Evolutionary conservation across 2,888 invertebrate species (phyloP).

Genomic region (Xylophagus ater): DNA sequence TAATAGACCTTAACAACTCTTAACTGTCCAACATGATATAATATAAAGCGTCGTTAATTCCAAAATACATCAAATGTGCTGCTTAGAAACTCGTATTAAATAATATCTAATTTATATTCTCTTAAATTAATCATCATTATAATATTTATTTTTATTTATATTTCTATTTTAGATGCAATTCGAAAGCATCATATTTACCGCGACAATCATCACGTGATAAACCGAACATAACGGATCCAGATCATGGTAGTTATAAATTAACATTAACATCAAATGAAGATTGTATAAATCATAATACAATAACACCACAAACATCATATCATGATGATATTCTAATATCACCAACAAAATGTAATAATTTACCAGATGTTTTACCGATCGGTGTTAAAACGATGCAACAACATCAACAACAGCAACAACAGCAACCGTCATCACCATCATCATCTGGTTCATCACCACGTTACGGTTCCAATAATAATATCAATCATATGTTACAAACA

Average conservation of each 20-base stretch:
- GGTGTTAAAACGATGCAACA: constrained; percentile 40
- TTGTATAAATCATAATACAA: constrained; percentile 24
- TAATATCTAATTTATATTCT: background rate
- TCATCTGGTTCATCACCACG: constrained; percentile 26
- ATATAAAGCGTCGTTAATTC: too few relatives aligned
- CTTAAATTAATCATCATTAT: background rate
- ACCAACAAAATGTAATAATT: constrained; percentile 32
- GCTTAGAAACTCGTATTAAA: too few relatives aligned
- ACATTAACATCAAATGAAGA: constrained; percentile 57
- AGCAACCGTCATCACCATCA: constrained; percentile 26
- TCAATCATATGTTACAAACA: constrained; percentile 17
- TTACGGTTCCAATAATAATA: constrained; percentile 34
- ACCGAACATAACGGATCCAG: constrained; percentile 49
- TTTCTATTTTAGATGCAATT: constrained; percentile 54
- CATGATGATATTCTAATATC: constrained; percentile 16
- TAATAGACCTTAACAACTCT: too few relatives aligned
- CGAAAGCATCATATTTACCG: constrained; percentile 65
- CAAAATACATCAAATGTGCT: too few relatives aligned
- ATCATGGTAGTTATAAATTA: constrained; percentile 62
- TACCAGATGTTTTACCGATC: constrained; percentile 47
- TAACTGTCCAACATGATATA: too few relatives aligned
- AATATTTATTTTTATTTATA: constrained; percentile 9
- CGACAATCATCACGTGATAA: constrained; percentile 54
- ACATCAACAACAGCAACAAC: too few relatives aligned
- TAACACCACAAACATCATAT: constrained; percentile 22